A percentile compares a stretch with the other conserved stretches of the same genome.
Evolutionary conservation across 2,888 invertebrate species (phyloP).

Genomic region (Conops quadrifasciatus): DNA sequence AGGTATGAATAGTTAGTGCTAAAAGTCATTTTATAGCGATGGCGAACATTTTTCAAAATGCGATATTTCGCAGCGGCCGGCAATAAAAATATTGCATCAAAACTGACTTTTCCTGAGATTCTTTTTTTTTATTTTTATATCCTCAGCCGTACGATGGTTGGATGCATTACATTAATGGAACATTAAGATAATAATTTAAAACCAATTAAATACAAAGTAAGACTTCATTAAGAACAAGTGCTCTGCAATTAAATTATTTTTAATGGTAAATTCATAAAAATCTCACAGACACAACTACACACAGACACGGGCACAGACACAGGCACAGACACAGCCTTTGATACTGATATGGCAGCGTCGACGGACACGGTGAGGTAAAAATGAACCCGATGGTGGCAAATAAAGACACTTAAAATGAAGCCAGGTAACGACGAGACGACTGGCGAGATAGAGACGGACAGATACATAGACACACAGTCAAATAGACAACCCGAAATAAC

Average conservation of each 20-base stretch:
- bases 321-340: too few relatives aligned
- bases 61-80: background rate
- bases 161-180: background rate
- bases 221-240: conserved; percentile 21
- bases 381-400: too few relatives aligned
- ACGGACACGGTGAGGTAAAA: too few relatives aligned
- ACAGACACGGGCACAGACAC: too few relatives aligned
- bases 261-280: conserved; percentile 18
- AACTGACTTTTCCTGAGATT: background rate
- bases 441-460: background rate
- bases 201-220: conserved; percentile 13
- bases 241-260: conserved; percentile 17
- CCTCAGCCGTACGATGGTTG: too few relatives aligned
- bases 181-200: background rate
- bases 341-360: too few relatives aligned
- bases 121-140: background rate
- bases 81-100: conserved; percentile 6
- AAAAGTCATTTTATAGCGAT: too few relatives aligned
- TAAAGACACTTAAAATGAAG: too few relatives aligned
- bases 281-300: too few relatives aligned
- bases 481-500: background rate
- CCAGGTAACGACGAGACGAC: background rate
- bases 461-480: background rate
- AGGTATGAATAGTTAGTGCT: too few relatives aligned
- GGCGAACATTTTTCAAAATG: too few relatives aligned